Evolutionary conservation across 2,888 invertebrate species (phyloP), one percentile per base, ranked within the genome.

Genomic region (Pheosia gnoma): DNA sequence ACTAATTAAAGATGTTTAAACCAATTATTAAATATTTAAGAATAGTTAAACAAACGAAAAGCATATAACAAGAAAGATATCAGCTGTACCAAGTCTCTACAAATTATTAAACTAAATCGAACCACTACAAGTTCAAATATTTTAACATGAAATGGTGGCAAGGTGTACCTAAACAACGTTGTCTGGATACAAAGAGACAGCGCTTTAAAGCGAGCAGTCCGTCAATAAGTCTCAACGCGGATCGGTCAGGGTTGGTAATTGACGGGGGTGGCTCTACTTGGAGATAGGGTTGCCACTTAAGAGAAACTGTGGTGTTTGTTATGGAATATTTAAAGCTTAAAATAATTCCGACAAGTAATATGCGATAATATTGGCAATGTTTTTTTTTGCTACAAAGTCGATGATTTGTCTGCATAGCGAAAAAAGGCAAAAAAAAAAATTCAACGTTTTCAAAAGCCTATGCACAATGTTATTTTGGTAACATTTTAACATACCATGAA

Each of bases 181-280:
- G 72, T 76, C 70, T 77, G 64, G 75, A 78, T 76, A 82, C 84
- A 85, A 84, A 82, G 79, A 81, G 78, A 75, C 81, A 78, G 75
- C 78, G 80, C 80, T 81, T 86, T 84, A 83, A 85, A 84, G 83
- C 81, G 85, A 84, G 81, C 86, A 86, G 88, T 90, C 86, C 90
- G 92, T 92, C 93, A 92, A 91, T 92, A 93, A 93, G 92, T 91
- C 90, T 89, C 88, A 86, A 84, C 84, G 84, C 85, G 83, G 85
- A 84, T 89, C 90, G 92, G 93, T 90, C 92, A 91, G 91, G 90
- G 91, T 82, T 88, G 85, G 90, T 91, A 92, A 92, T 92, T 91
- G 92, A 90, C 86, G 86, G 87, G 88, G 92, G 91, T 82, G 86
- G 87, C 77, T 77, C 74, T 72, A 74, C 72, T 71, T 66, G 62